Percentiles rank a stretch among this genome's conserved stretches.
phyloP scores from a whole-genome alignment of 2,888 invertebrate species.

The Rhaphigaster nebulosa region DNA sequence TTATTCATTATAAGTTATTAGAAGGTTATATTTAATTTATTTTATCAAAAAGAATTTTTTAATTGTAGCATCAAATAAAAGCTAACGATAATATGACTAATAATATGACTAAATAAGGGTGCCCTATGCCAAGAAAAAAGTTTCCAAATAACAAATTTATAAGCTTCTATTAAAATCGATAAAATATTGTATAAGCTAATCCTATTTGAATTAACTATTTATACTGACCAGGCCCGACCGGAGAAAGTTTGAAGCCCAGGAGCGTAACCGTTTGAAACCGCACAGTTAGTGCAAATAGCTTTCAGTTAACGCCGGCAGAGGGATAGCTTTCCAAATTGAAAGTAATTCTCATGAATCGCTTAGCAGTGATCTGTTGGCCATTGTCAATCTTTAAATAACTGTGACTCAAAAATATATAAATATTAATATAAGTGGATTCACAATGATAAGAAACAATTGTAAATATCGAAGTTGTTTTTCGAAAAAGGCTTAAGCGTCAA shows the following conservation, averaged over 20 bases:
- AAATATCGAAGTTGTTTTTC: too few relatives aligned
- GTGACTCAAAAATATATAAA: not conserved
- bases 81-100: too few relatives aligned
- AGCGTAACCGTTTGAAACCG: not conserved
- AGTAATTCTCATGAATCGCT: not conserved
- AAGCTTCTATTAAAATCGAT: not conserved
- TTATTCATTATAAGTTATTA: too few relatives aligned
- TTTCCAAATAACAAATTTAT: too few relatives aligned
- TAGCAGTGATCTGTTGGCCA: not conserved
- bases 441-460: too few relatives aligned
- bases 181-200: not conserved
- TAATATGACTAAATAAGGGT: too few relatives aligned
- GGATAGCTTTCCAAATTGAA: slow-evolving; percentile 19
- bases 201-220: not conserved
- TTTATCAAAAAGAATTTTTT: too few relatives aligned
- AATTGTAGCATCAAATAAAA: too few relatives aligned
- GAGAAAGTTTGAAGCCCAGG: not conserved
- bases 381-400: not conserved
- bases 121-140: too few relatives aligned
- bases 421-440: too few relatives aligned
- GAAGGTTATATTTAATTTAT: too few relatives aligned
- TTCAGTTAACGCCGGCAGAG: not conserved
- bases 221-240: not conserved
- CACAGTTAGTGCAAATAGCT: not conserved
- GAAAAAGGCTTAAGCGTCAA: too few relatives aligned